These are phyloP conservation scores for Limnephilus auricula DNA, from an alignment of 2,888 invertebrate species.

Conservation along the genomic window DNA sequence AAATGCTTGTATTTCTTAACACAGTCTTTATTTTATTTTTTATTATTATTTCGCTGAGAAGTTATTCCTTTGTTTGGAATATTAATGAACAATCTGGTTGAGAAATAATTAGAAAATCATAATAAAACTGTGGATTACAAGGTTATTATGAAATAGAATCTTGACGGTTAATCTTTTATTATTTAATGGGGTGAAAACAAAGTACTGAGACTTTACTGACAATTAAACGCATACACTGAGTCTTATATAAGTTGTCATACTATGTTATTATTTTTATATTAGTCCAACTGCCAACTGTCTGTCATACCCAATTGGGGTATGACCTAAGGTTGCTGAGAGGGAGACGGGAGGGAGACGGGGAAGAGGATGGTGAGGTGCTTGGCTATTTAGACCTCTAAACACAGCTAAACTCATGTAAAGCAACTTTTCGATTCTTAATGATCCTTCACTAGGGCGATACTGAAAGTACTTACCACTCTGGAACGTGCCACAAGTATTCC, in stretches of 20 bases:
- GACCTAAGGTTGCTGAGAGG: too few relatives aligned
- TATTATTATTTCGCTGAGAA: slow-evolving; percentile 29
- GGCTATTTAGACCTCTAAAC: too few relatives aligned
- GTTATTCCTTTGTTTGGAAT: slow-evolving; percentile 32
- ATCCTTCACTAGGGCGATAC: too few relatives aligned
- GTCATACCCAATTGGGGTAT: too few relatives aligned
- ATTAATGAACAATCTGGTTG: slow-evolving; percentile 24
- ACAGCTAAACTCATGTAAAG: too few relatives aligned
- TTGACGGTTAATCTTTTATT: not conserved
- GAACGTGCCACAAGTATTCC: too few relatives aligned
- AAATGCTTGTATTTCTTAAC: slow-evolving; percentile 4
- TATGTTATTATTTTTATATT: not conserved
- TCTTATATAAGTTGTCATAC: not conserved
- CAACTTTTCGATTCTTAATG: too few relatives aligned
- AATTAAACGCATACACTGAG: not conserved
- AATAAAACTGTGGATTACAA: slow-evolving; percentile 14
- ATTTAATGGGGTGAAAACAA: not conserved
- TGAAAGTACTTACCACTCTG: too few relatives aligned
- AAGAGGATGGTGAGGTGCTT: too few relatives aligned
- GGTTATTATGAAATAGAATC: slow-evolving; percentile 4
- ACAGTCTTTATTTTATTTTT: not conserved
- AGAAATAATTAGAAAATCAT: slow-evolving; percentile 30
- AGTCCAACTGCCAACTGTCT: not conserved
- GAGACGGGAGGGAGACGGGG: too few relatives aligned
- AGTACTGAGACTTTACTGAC: not conserved